Evolutionary conservation across 2,797 vertebrate species (phyloP), one percentile per base, ranked within the genome.

Genomic region (Melanotaenia boesemani): DNA sequence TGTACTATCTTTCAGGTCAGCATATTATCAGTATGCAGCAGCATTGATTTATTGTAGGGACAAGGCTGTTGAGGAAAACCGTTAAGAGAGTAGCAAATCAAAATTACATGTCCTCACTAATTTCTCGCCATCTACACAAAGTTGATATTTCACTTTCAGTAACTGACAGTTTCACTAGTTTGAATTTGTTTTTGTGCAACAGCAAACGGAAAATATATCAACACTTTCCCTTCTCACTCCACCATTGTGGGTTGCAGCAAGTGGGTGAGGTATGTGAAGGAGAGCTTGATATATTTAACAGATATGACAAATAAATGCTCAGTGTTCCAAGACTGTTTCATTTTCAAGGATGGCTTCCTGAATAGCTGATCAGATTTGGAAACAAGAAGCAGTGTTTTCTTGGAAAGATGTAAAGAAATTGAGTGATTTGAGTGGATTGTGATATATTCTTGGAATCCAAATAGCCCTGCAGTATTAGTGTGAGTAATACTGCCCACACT

Each of bases 121-220:
- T 28, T 46, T 54, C 22, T 63, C 59, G 66, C 16, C 48, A 46
- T 57, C 50, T 64, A 59, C 56, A 50, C 32, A 57, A 32, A 61
- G 24, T 28, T 52, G 22, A 62, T 62, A 52, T 75, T 76, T 62
- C 11, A 41, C 13, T 57, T 77, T 70, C 55, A 58, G 70, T 61
- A 57, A 48, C n/a, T n/a, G 16, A 57, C 58, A 67, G 26, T 41
- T 52, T 81, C 65, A 75, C 77, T 67, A 75, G 81, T 83, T 79
- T 69, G 4, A 76, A 67, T 69, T 70, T 13, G 74, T 83, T 79
- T 70, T 69, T 77, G 63, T 48, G 39, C 54, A 60, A 56, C 52
- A 75, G 67, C 72, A 70, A 81, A 82, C 81, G 41, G 81, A 83
- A 88, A 86, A 86, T 73, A 70, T 72, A 80, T 81, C 79, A 77